A percentile compares a stretch with the other conserved stretches of the same genome.
phyloP scores from a whole-genome alignment of 2,797 vertebrate genomes.

The Amniataba percoides region DNA sequence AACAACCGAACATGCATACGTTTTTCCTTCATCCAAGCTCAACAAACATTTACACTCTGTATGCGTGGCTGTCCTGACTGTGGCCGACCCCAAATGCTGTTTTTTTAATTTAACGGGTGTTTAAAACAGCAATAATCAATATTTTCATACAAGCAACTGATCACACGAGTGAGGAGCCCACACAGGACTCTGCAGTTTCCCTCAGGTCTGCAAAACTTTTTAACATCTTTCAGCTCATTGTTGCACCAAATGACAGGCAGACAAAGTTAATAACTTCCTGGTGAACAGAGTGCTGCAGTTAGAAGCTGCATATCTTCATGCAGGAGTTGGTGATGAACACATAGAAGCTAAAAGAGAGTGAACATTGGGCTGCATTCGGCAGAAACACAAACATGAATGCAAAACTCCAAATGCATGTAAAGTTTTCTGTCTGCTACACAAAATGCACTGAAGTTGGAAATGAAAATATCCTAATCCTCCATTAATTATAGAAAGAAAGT shows the following conservation, averaged over 20 bases:
- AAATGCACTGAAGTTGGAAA: neutral
- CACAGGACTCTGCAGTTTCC: neutral
- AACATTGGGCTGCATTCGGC: neutral
- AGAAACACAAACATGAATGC: neutral
- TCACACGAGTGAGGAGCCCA: neutral
- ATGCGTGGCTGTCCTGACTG: neutral
- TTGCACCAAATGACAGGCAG: neutral
- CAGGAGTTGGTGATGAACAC: neutral
- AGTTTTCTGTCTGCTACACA: neutral
- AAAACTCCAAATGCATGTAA: neutral
- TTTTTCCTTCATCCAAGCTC: neutral
- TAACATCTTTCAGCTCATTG: neutral
- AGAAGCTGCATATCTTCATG: neutral
- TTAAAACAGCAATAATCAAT: neutral
- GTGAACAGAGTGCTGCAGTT: neutral
- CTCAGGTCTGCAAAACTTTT: neutral
- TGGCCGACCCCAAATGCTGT: neutral
- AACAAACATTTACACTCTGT: neutral
- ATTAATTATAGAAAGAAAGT: slow-evolving; percentile 13
- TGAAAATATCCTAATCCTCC: neutral
- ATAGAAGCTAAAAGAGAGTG: neutral
- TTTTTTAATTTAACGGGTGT: neutral
- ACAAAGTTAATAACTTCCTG: neutral
- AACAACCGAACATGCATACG: neutral
- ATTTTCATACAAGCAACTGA: neutral